Conservation (phyloP, 1,140 invertebrate genomes). For the Drosophila kurseongensis region DNA sequence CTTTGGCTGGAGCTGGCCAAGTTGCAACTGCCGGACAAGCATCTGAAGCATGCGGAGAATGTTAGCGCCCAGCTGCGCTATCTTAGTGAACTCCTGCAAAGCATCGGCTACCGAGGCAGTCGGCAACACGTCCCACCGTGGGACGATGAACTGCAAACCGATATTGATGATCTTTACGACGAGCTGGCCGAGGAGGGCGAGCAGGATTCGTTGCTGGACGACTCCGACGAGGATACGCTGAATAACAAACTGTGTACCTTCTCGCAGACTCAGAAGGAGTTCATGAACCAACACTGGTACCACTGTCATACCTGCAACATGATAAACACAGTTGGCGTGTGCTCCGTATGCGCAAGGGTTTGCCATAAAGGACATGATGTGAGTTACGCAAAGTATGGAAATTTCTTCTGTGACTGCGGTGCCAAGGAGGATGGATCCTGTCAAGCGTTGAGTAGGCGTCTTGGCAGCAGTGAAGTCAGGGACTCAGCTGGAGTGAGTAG, state of each 20-base stretch:
- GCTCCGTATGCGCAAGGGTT: slow-evolving; percentile 97
- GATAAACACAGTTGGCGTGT: slow-evolving; percentile 98
- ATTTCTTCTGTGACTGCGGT: slow-evolving; percentile 99
- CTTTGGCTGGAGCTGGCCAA: slow-evolving; percentile 91
- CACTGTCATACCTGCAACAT: slow-evolving; percentile 99
- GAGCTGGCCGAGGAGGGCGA: slow-evolving; percentile 89
- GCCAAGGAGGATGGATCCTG: slow-evolving; percentile 95
- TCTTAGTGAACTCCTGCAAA: slow-evolving; percentile 85
- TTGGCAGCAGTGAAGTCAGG: slow-evolving; percentile 44
- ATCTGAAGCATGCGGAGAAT: slow-evolving; percentile 79
- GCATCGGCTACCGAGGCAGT: slow-evolving; percentile 84
- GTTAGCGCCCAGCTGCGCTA: slow-evolving; percentile 84
- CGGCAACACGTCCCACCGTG: slow-evolving; percentile 90
- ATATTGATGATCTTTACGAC: slow-evolving; percentile 89
- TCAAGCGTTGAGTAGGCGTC: slow-evolving; percentile 71
- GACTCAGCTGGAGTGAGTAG: slow-evolving; percentile 24
- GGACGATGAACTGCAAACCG: slow-evolving; percentile 91
- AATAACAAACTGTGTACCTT: slow-evolving; percentile 98
- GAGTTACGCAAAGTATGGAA: slow-evolving; percentile 98
- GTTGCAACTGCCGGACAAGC: slow-evolving; percentile 86
- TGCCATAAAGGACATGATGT: slow-evolving; percentile 98
- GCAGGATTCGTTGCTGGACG: slow-evolving; percentile 95
- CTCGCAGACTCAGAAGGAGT: slow-evolving; percentile 98
- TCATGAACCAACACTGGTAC: slow-evolving; percentile 99
- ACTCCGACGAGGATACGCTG: slow-evolving; percentile 97